Conservation (phyloP, 2,113 vertebrate species). For the Apus apus region DNA sequence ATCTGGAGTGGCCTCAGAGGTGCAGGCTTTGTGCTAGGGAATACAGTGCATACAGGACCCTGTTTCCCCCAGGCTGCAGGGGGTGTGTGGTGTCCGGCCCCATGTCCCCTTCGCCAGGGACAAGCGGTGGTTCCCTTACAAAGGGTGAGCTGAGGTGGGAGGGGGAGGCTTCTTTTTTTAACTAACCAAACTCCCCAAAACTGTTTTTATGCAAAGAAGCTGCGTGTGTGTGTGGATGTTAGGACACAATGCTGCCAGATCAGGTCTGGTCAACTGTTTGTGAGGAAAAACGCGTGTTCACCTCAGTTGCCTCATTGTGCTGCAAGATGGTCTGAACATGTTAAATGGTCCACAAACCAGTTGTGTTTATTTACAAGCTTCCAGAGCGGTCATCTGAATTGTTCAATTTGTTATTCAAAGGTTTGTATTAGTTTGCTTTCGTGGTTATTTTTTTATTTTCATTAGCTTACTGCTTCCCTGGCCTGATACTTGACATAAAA, state of each 20-base stretch:
- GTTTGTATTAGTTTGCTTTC: not conserved
- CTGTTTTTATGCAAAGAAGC: not conserved
- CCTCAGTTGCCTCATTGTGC: conserved; percentile 24
- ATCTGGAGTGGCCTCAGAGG: not conserved
- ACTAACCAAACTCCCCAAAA: not conserved
- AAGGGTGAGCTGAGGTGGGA: not conserved
- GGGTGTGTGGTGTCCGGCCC: not conserved
- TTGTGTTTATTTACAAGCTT: not conserved
- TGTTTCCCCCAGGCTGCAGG: not conserved
- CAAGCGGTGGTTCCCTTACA: accelerated
- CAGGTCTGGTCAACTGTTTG: not conserved
- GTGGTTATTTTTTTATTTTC: not conserved
- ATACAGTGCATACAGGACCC: not conserved
- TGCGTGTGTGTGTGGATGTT: not conserved
- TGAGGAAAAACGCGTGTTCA: not conserved
- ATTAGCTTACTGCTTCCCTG: not conserved
- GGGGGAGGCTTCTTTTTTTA: not conserved
- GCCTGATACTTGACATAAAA: conserved; percentile 49
- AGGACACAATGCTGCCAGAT: not conserved
- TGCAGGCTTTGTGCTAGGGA: not conserved
- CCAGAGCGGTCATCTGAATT: not conserved
- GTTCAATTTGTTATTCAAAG: not conserved
- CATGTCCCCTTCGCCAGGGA: not conserved
- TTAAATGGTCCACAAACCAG: conserved; percentile 21
- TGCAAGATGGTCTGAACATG: not conserved